Base-by-base conservation (phyloP, 35 echinoderm and acorn worm genomes). In the Eucidaris tribuloides region DNA sequence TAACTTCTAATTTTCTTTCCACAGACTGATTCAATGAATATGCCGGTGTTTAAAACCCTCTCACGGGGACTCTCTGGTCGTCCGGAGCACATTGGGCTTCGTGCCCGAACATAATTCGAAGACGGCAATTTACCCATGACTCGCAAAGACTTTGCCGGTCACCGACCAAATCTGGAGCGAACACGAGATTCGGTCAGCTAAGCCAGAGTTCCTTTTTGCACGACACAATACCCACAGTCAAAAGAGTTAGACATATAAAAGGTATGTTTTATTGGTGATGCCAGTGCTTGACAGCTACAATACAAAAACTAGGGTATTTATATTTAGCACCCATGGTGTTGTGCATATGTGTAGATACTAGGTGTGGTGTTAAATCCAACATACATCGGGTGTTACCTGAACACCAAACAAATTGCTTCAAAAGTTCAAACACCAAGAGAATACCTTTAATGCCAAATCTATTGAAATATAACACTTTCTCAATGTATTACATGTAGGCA, bases 141-240 rank as follows among this genome's bases (percentile, higher is more conserved):
- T 3, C 78, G 76, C 56, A 86, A 86, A 64, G 94, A 97, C 65
- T 97, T 92, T 83, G 94, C 94, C 13, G 94, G 94, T 30, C 65
- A 65, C 55, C 72, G 86, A 44, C 94, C 94, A 23, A 61, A 76
- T 43, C 86, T 35, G 34, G 52, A 28, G 78, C 90, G 17, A 87
- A 62, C 13, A 68, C 84, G 2, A 37, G 94, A 28, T 97, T 97
- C 77, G 94, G 94, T 32, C 90, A 97, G 24, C 79, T 97, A 54
- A 97, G 90, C 13, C 89, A 97, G 79, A 97, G 87, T 64, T 80
- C 94, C 22, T 93, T 79, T 97, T 97, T 58, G 89, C 94, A 15
- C 84, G 94, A 17, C 94, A 97, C 80, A 97, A n/a, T n/a, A 97
- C 42, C 94, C 94, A 23, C 94, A 97, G 24, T 86, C 94, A 36